Base-by-base conservation (phyloP, 2,113 vertebrate genomes). In the Sitta europaea region DNA sequence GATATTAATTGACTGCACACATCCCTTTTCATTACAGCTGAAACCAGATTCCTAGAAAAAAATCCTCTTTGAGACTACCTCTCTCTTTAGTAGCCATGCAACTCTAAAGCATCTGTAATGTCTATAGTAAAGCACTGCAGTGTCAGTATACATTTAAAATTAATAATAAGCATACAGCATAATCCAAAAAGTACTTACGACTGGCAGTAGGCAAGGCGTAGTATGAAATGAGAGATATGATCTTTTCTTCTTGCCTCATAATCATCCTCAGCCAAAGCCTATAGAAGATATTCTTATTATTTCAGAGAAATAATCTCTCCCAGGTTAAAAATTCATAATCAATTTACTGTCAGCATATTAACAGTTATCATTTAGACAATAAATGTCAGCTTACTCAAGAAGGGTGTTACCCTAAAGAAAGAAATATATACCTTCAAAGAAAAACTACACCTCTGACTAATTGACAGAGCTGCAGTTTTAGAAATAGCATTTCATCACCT, bases 161-260 rank as follows among this genome's bases (percentile, higher is more conserved):
- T 29, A 73, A n/a, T 12, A 62, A 11, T 8, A 86, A 29, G 6
- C 72, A 11, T 28, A 77, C 2, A 83, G 16, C 33, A 54, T 29
- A 29, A 59, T 29, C 31, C 45, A 94, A 36, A 12, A 63, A 55
- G 47, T 95, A 98, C 98, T 98, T 98, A 99, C 99, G 99, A 99
- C 94, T 99, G 99, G 91, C 99, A 99, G 94, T 99, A 99, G 36
- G 99, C 99, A 47, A 99, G 99, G 33, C 99, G 98, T 19, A 99
- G 98, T 94, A 99, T 99, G 96, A 99, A 99, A 96, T 99, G 99
- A 77, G 99, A 99, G 88, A 99, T 99, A 13, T 99, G 99, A 92
- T 99, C 99, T 97, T 98, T 99, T 92, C 99, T 98, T 83, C 99
- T 98, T 90, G 98, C 98, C 35, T 99, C 99, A 50, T 97, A 96